A percentile compares a stretch with the other conserved stretches of the same genome.
These are phyloP conservation scores for Tragulus kanchil DNA, from an alignment of 2,113 vertebrate genomes.

Conservation along the genomic window DNA sequence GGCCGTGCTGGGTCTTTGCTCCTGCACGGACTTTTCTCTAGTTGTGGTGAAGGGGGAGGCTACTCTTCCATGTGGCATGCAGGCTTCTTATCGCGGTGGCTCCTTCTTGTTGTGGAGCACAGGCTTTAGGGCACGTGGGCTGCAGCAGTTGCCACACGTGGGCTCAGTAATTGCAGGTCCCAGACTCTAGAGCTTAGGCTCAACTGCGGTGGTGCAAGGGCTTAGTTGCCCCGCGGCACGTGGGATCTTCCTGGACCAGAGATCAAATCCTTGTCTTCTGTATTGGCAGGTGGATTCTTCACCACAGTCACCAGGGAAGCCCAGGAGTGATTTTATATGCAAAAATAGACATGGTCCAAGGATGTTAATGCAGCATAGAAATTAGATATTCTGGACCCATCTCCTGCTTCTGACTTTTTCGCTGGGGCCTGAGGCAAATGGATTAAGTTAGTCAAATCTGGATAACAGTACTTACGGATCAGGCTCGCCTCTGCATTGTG, in stretches of 20 bases:
- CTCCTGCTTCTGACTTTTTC: constrained; percentile 41
- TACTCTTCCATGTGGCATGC: fast-evolving
- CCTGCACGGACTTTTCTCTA: neutral
- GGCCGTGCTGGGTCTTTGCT: neutral
- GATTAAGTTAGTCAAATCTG: constrained; percentile 45
- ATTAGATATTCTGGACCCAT: neutral
- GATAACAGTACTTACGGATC: constrained; percentile 46
- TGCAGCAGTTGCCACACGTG: neutral
- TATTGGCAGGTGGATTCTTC: neutral
- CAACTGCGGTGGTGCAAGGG: neutral
- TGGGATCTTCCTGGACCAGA: neutral
- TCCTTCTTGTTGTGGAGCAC: neutral
- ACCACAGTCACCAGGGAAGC: neutral
- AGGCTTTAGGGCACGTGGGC: fast-evolving
- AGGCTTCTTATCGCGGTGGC: neutral
- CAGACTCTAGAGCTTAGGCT: neutral
- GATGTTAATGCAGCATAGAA: neutral
- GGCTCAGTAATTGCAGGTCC: neutral
- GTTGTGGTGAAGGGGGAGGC: neutral
- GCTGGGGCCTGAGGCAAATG: neutral
- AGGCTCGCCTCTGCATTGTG: neutral
- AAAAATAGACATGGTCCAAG: neutral
- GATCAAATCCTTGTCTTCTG: neutral
- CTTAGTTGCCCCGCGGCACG: neutral
- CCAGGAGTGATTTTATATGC: neutral